Base-by-base conservation (phyloP, 2,113 vertebrate species). In the Hippocampus barbouri region DNA sequence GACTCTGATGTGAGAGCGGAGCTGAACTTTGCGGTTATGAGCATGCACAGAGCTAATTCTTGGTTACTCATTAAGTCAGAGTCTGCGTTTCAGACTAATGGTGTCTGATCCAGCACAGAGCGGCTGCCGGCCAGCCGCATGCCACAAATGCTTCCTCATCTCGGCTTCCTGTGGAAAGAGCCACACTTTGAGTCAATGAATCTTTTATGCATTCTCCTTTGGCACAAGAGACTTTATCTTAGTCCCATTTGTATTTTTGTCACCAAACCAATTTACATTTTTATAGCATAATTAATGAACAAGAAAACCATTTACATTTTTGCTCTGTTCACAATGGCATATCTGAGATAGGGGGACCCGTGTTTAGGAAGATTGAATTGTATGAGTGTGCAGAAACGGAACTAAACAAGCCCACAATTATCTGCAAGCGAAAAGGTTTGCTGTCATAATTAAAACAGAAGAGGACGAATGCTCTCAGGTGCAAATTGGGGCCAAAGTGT, bases 241-340 rank as follows among this genome's bases (percentile, higher is more conserved):
- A 59, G 69, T 75, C 76, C 78, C 80, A 93, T 93, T 92, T 90
- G 90, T 89, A 92, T 93, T 92, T 93, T 90, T 86, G 85, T 90
- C 84, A 79, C 85, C 81, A 83, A 86, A 87, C 84, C 83, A 88
- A 92, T 92, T 92, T 92, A 90, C 91, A 92, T 93, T 92, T 92
- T 93, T 88, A 92, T 89, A 86, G 91, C 90, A 93, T 93, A 92
- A 92, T 92, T 93, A 93, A 93, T 92, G 89, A 92, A 89, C 74
- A 88, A 79, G 84, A 80, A 89, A 88, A 80, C 83, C 11, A 93
- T 92, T 92, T 92, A 86, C 89, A 91, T 92, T 79, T 91, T 79
- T 79, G 72, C 79, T 86, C 85, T 57, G 73, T 75, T 82, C 79
- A 61, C 81, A 68, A 75, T 63, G 43, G 78, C 73, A 70, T 74